Conservation (phyloP, 64 coral and sea anemone species). For the Stichodactyla mertensii region DNA sequence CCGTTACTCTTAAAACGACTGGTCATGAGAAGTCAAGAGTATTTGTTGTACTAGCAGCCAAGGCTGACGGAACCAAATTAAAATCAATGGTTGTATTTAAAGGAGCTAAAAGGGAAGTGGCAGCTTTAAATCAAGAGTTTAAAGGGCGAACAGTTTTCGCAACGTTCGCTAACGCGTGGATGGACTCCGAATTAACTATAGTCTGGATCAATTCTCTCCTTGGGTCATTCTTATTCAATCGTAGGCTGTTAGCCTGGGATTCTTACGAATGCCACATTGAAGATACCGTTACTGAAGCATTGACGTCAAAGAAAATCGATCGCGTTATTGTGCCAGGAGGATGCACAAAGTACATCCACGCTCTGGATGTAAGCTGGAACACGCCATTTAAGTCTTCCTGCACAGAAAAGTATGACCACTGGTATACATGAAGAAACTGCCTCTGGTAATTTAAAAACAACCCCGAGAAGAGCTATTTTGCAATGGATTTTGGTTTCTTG, state of each 20-base stretch:
- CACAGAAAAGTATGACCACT: slow-evolving; percentile 19
- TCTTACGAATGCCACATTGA: slow-evolving; percentile 44
- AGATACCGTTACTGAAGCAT: slow-evolving; percentile 50
- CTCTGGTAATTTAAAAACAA: too few species aligned
- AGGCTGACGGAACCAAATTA: too few species aligned
- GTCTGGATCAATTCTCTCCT: slow-evolving; percentile 48
- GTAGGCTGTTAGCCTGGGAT: slow-evolving; percentile 37
- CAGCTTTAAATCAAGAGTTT: too few species aligned
- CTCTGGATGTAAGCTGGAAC: slow-evolving; percentile 16
- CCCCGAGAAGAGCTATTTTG: too few species aligned
- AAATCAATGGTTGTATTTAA: too few species aligned
- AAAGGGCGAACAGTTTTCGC: slow-evolving; percentile 32
- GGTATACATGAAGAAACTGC: slow-evolving; percentile 4
- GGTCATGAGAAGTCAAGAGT: too few species aligned
- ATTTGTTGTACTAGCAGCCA: too few species aligned
- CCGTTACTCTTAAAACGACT: too few species aligned
- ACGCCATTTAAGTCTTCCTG: not conserved
- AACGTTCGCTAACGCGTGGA: slow-evolving; percentile 34
- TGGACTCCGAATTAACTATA: slow-evolving; percentile 32
- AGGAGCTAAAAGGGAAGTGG: too few species aligned
- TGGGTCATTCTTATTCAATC: slow-evolving; percentile 18
- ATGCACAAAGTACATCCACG: not conserved
- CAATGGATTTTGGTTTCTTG: too few species aligned
- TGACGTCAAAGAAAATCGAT: slow-evolving; percentile 53
- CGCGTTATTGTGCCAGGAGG: slow-evolving; percentile 45